Evolutionary conservation across 2,888 invertebrate species (phyloP), one percentile per base, ranked within the genome.

Genomic region (Ceramica pisi): DNA sequence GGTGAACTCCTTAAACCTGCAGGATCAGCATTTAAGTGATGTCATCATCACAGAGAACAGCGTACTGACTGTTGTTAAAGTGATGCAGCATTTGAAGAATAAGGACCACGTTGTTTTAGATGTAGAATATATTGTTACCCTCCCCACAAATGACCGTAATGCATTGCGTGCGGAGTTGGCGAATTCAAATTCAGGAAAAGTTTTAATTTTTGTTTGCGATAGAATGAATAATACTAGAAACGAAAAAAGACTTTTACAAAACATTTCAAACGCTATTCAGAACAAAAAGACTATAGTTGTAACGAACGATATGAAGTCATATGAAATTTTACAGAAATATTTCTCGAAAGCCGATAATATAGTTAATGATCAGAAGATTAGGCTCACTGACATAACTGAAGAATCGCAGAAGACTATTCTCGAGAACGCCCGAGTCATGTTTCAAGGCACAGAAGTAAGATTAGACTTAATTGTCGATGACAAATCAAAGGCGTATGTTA

Each of bases 371-470:
- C 12, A 63, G 19, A 63, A 26, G 2, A 67, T 10, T 44, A 66
- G 14, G 19, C 63, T 81, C 0, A 38, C 10, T 2, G 68, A 75
- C 8, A 44, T 82, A 41, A 75, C 31, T 19, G n/a, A 23, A 23
- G 62, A 73, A 6, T 67, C 71, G 1, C 71, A 67, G 16, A 61
- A 31, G 6, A 62, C 23, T 12, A 50, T 82, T 14, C 16, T 71
- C 0, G 21, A 67, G 9, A 60, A 50, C 0, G 38, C 64, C 2
- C 31, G 14, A 51, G n/a, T 82, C 2, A 59, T 57, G 35, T 82
- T 81, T 63, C 81, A 82, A 60, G 81, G 67, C 0, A 8, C 46
- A 62, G 41, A 67, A 31, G 31, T 81, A 14, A 31, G n/a, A 23
- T 60, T 82, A 35, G n/a, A 38, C 26, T 35, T 51, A 4, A 19